These are phyloP conservation scores for Zophobas morio DNA, from an alignment of 1,140 invertebrate species.

Conservation along the genomic window DNA sequence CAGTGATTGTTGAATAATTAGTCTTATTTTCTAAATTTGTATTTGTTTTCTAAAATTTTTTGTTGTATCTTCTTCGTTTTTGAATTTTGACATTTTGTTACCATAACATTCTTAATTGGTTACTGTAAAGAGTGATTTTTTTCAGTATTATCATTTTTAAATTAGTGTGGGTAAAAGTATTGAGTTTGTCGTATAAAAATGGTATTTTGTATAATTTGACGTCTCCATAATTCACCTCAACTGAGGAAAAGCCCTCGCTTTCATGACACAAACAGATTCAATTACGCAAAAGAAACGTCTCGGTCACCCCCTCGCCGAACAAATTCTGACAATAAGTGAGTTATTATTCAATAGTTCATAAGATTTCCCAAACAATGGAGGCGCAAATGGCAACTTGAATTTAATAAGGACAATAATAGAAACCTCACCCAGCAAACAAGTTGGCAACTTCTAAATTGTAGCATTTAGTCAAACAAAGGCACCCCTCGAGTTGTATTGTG, in stretches of 20 bases:
- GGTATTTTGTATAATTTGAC: too few species aligned
- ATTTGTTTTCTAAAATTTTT: too few species aligned
- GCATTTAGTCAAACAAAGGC: slow-evolving; percentile 67
- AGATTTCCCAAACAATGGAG: slow-evolving; percentile 62
- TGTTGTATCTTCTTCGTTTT: too few species aligned
- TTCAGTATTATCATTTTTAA: too few species aligned
- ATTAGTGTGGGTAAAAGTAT: too few species aligned
- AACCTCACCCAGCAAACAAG: slow-evolving; percentile 65
- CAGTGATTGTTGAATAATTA: too few species aligned
- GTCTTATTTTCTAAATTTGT: too few species aligned
- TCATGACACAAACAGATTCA: slow-evolving; percentile 22
- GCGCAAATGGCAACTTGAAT: slow-evolving; percentile 66
- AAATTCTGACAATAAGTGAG: slow-evolving; percentile 51
- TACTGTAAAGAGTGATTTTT: too few species aligned
- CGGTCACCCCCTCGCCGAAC: slow-evolving; percentile 6
- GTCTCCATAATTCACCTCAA: too few species aligned
- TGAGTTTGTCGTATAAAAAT: too few species aligned
- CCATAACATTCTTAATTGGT: too few species aligned
- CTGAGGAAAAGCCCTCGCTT: background rate
- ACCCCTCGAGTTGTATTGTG: slow-evolving; percentile 64
- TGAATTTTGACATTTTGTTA: too few species aligned
- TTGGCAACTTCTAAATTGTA: slow-evolving; percentile 68
- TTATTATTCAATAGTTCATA: slow-evolving; percentile 64
- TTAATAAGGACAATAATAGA: slow-evolving; percentile 66
- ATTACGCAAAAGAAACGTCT: slow-evolving; percentile 5